phyloP scores from a whole-genome alignment of 2,888 invertebrate species.

The Xanthia icteritia region DNA sequence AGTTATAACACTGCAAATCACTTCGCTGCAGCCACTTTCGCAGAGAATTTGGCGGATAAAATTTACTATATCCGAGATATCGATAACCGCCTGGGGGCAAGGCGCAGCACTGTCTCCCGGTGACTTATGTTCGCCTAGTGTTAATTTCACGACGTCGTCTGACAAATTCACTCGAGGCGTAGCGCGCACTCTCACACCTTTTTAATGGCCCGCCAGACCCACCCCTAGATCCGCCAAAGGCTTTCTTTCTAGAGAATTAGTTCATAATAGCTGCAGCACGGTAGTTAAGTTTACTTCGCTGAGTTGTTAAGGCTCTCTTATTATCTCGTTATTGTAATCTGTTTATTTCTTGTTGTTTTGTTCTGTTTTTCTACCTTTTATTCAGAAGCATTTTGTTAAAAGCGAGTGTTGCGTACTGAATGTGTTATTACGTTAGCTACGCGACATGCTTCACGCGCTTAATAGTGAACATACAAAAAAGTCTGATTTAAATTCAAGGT shows the following conservation, averaged over 20 bases:
- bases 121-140: conserved; percentile 86
- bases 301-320: conserved; percentile 56
- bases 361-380: conserved; percentile 4
- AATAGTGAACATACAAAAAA: not conserved
- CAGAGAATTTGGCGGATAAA: conserved; percentile 49
- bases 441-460: not conserved
- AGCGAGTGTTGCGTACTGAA: not conserved
- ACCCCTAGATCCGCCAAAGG: conserved; percentile 66
- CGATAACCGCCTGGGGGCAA: conserved; percentile 74
- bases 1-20: conserved; percentile 52
- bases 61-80: conserved; percentile 67
- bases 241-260: conserved; percentile 73
- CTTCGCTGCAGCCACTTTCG: conserved; percentile 40
- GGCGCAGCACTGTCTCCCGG: conserved; percentile 73
- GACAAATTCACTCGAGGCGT: conserved; percentile 83
- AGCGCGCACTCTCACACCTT: conserved; percentile 74
- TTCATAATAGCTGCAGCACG: conserved; percentile 66
- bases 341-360: conserved; percentile 48
- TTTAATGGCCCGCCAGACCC: conserved; percentile 73
- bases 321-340: conserved; percentile 62
- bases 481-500: not conserved
- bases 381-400: not conserved
- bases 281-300: conserved; percentile 59
- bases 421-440: not conserved
- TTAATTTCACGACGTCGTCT: conserved; percentile 85